A percentile compares a stretch with the other conserved stretches of the same genome.
These are phyloP conservation scores for Tiliqua scincoides DNA, from an alignment of 2,113 vertebrate genomes.

Conservation along the genomic window DNA sequence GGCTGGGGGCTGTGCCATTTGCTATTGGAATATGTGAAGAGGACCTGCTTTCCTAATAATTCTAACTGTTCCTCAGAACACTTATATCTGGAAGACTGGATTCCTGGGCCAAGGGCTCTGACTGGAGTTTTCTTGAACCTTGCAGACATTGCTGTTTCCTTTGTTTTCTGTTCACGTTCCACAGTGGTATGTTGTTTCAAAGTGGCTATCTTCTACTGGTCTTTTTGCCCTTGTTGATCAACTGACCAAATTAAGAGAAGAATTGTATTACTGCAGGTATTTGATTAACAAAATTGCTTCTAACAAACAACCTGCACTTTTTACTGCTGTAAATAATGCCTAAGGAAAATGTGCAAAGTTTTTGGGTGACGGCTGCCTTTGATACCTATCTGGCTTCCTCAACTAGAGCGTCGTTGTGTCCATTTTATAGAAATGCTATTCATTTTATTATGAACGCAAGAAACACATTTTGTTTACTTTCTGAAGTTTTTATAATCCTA, in stretches of 20 bases:
- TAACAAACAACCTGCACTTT: background rate
- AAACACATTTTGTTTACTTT: constrained; percentile 13
- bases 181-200: background rate
- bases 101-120: background rate
- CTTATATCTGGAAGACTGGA: background rate
- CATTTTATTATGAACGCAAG: constrained; percentile 2
- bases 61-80: background rate
- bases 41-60: background rate
- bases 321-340: background rate
- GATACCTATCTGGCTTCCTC: constrained; percentile 5
- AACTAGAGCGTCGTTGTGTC: background rate
- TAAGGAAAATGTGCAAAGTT: background rate
- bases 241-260: background rate
- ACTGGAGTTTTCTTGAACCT: background rate
- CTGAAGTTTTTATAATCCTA: constrained; percentile 35
- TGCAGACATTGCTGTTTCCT: background rate
- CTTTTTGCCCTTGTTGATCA: background rate
- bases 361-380: background rate
- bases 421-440: background rate
- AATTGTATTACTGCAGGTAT: background rate
- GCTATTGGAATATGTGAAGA: background rate
- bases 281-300: background rate
- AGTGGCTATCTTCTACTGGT: background rate
- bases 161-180: background rate
- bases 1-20: background rate